These are phyloP conservation scores for Cyaniris semiargus DNA, from an alignment of 2,888 invertebrate species.

Conservation along the genomic window DNA sequence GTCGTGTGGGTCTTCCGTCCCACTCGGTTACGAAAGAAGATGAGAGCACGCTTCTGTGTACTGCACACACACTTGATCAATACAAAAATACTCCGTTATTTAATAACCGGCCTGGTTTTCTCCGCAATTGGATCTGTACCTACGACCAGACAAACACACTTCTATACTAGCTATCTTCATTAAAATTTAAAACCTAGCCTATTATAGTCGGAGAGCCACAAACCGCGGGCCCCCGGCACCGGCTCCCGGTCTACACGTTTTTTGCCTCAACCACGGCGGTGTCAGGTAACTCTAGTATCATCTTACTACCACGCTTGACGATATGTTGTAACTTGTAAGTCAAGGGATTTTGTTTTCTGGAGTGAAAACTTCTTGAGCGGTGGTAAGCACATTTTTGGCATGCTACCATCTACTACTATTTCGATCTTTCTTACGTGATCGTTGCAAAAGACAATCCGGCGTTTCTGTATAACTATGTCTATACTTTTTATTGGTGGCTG, in stretches of 20 bases:
- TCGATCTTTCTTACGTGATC: too few species aligned
- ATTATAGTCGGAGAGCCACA: neutral
- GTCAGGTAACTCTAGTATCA: neutral
- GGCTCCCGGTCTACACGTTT: constrained; percentile 4
- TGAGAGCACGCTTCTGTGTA: too few species aligned
- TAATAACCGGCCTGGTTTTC: too few species aligned
- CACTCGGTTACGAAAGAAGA: too few species aligned
- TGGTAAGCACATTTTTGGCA: too few species aligned
- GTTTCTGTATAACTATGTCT: too few species aligned
- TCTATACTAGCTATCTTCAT: neutral
- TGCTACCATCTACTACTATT: too few species aligned
- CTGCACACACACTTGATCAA: too few species aligned
- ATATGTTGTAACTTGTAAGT: neutral
- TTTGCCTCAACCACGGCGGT: neutral
- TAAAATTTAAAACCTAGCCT: neutral
- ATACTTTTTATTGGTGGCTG: neutral
- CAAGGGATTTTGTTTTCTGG: neutral
- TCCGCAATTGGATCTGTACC: too few species aligned
- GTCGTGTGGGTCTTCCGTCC: too few species aligned
- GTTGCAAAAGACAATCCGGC: too few species aligned
- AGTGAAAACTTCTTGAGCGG: neutral
- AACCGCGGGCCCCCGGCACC: neutral
- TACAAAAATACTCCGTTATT: too few species aligned
- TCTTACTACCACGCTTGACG: neutral
- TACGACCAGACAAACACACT: neutral